These are phyloP conservation scores for Plectrocnemia conspersa DNA, from an alignment of 1,140 invertebrate species.

Conservation along the genomic window DNA sequence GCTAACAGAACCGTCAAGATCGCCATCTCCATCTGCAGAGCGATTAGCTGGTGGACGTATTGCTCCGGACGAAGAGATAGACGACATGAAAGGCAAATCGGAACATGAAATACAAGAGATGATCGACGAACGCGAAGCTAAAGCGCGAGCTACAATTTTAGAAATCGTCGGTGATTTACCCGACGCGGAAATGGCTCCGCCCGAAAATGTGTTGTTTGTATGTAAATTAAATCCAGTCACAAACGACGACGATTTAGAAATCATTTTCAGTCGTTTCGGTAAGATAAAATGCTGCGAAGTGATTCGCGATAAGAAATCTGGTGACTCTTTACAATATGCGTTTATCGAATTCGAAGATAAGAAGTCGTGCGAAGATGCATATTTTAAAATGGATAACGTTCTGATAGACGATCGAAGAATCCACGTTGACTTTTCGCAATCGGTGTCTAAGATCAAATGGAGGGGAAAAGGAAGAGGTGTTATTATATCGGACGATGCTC, in stretches of 20 bases:
- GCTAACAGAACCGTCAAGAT: conserved; percentile 72
- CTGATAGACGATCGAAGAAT: conserved; percentile 97
- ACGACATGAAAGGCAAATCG: conserved; percentile 83
- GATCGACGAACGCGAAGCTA: conserved; percentile 87
- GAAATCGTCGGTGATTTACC: conserved; percentile 99
- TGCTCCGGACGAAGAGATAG: conserved; percentile 90
- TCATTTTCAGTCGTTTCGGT: conserved; percentile 97
- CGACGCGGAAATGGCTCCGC: conserved; percentile 94
- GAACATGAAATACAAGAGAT: conserved; percentile 83
- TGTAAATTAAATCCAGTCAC: conserved; percentile 99
- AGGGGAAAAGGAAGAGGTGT: conserved; percentile 75
- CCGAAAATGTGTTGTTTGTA: conserved; percentile 98
- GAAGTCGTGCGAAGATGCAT: conserved; percentile 95
- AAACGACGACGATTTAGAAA: conserved; percentile 94
- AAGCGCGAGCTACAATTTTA: conserved; percentile 92
- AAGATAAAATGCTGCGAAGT: conserved; percentile 95
- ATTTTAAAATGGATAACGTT: conserved; percentile 99
- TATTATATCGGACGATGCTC: conserved; percentile 42
- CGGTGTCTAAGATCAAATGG: conserved; percentile 90
- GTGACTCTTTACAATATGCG: conserved; percentile 96
- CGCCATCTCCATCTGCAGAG: conserved; percentile 83
- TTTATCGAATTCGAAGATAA: conserved; percentile 98
- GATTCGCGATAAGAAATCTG: conserved; percentile 88
- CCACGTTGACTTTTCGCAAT: conserved; percentile 99
- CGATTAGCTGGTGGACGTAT: conserved; percentile 79